phyloP scores from a whole-genome alignment of 2,113 vertebrate species.

The Aplodontia rufa region DNA sequence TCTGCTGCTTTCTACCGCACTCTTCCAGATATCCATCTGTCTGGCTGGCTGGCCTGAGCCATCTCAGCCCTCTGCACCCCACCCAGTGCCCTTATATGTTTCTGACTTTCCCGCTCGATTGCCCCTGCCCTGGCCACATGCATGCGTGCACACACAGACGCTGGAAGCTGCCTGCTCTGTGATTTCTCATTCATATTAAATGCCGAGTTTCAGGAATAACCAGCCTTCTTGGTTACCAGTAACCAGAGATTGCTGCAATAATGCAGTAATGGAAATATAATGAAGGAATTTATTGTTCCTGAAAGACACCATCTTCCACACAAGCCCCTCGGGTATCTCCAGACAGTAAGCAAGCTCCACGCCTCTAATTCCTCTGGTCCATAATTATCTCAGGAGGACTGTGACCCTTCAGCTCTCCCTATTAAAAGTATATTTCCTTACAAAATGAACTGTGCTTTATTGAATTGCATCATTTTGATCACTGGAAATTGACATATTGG shows the following conservation, averaged over 20 bases:
- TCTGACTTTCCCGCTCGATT: not conserved
- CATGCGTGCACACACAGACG: not conserved
- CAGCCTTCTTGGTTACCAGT: constrained; percentile 72
- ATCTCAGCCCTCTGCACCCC: not conserved
- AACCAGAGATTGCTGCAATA: constrained; percentile 70
- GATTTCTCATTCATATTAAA: constrained; percentile 63
- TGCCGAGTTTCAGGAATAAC: constrained; percentile 63
- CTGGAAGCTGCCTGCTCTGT: not conserved
- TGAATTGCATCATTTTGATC: constrained; percentile 83
- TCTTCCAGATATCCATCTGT: not conserved
- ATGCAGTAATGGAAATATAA: constrained; percentile 73
- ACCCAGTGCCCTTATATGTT: not conserved
- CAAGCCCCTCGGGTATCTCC: constrained; percentile 70
- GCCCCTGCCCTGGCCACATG: not conserved
- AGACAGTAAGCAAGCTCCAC: constrained; percentile 59
- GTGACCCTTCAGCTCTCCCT: constrained; percentile 73
- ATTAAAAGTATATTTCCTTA: constrained; percentile 79
- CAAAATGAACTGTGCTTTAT: constrained; percentile 80
- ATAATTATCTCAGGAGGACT: constrained; percentile 78
- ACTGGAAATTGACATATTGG: constrained; percentile 82
- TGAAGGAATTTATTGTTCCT: constrained; percentile 81
- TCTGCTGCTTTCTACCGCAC: not conserved
- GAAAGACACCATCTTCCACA: constrained; percentile 78
- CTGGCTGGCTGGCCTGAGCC: not conserved
- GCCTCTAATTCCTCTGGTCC: constrained; percentile 62